A percentile compares a stretch with the other conserved stretches of the same genome.
phyloP scores from a whole-genome alignment of 2,113 vertebrate genomes.

The Origma solitaria region DNA sequence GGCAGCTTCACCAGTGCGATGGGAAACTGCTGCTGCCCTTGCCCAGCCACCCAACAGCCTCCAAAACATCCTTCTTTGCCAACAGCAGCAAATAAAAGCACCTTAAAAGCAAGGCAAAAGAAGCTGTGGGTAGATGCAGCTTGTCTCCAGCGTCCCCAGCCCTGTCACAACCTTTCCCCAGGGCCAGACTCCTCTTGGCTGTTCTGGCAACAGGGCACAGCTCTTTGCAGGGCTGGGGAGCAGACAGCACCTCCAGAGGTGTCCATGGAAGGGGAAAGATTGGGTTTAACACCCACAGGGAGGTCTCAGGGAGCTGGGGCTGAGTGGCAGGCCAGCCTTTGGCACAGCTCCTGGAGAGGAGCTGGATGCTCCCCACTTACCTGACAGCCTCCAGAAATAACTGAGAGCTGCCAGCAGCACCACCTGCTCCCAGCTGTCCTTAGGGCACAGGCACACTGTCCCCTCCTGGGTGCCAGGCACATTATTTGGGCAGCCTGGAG shows the following conservation, averaged over 20 bases:
- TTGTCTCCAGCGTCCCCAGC: neutral
- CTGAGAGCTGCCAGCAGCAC: neutral
- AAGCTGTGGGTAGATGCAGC: neutral
- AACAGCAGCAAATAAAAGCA: neutral
- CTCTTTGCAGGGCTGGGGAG: neutral
- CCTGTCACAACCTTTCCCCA: neutral
- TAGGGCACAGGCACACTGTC: neutral
- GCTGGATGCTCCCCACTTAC: rapidly evolving
- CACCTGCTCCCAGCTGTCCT: neutral
- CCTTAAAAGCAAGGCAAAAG: neutral
- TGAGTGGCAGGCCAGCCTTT: neutral
- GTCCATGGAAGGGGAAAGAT: neutral
- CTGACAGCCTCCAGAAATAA: neutral
- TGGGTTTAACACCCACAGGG: neutral
- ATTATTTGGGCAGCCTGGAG: neutral
- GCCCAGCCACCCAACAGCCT: neutral
- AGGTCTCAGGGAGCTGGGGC: neutral
- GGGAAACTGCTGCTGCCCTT: neutral
- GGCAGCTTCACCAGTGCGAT: neutral
- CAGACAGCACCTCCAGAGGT: neutral
- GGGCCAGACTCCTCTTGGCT: neutral
- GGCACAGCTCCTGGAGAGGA: neutral
- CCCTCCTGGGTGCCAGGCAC: neutral
- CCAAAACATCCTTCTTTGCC: neutral
- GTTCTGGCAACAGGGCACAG: neutral